Base-by-base conservation (phyloP, 2,797 vertebrate species). In the Cetoscarus ocellatus region DNA sequence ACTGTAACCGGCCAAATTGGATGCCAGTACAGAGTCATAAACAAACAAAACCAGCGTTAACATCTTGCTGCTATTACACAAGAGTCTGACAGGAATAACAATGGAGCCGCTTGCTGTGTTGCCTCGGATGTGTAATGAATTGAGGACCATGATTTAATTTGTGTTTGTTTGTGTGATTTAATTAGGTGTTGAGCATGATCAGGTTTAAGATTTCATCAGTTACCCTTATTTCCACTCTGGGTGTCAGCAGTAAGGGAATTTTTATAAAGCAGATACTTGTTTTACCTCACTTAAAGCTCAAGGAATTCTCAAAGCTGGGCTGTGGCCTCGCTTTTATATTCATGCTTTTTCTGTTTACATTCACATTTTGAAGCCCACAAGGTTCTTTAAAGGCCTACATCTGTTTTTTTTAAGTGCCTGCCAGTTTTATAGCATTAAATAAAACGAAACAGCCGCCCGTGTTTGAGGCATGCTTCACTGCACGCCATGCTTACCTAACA, bases 391-490 rank as follows among this genome's bases (percentile, higher is more conserved):
- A 52, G 61, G 42, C 57, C 77, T 70, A 66, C 74, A 50, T 77
- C 62, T 82, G 75, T 70, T 49, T 11, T 50, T n/a, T 85, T 88
- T 47, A 77, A 39, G 39, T 42, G 34, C 61, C 75, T 44, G 50
- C 69, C 67, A 38, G 42, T 83, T 85, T 88, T 85, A 87, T 83
- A 67, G 64, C 59, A 62, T 82, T 70, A 65, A 70, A 85, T 84
- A 51, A 88, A 88, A 70, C 1, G 2, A 69, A 83, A 61, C 70
- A 44, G 27, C 50, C 51, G 34, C 43, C 43, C 38, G 43, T 49
- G 35, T 63, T 67, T 51, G 57, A 48, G 61, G 64, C 55, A 35
- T 17, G 19, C 55, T 60, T 35, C 3, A 15, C 48, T 47, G 51
- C 73, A 70, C 61, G 66, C 68, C 65, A 49, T 67, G 82, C 81